phyloP scores from a whole-genome alignment of 2,113 vertebrate genomes.

The Columbina picui region DNA sequence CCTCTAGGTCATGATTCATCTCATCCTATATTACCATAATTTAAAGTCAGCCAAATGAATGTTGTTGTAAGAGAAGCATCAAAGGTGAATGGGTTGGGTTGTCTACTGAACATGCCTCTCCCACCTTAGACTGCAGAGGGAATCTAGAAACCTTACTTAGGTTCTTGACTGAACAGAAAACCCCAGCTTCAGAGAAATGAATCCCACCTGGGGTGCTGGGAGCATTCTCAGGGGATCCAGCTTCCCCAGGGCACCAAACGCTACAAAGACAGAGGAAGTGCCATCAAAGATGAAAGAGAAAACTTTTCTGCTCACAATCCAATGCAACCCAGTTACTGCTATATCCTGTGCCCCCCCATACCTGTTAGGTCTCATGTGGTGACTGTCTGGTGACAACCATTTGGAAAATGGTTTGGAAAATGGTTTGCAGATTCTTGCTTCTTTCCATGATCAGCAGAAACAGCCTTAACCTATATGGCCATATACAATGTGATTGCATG shows the following conservation, averaged over 20 bases:
- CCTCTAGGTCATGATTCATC: not conserved
- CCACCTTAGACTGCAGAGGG: not conserved
- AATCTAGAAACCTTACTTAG: not conserved
- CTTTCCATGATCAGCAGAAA: not conserved
- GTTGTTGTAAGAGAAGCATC: not conserved
- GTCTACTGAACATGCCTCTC: not conserved
- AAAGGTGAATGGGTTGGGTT: not conserved
- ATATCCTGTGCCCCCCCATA: not conserved
- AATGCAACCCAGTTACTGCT: not conserved
- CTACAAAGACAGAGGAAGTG: not conserved
- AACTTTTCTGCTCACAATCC: not conserved
- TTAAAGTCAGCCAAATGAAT: not conserved
- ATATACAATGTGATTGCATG: not conserved
- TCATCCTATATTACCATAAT: not conserved
- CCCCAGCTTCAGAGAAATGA: not conserved
- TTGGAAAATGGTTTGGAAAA: not conserved
- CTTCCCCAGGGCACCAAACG: not conserved
- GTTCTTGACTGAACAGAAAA: not conserved
- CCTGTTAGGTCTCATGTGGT: not conserved
- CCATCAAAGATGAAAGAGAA: not conserved
- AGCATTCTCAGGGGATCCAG: not conserved
- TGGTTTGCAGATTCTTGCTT: not conserved
- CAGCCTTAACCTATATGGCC: not conserved
- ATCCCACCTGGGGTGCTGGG: not conserved
- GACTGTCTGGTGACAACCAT: not conserved